phyloP scores from a whole-genome alignment of 2,888 invertebrate genomes.

The Heliconius charithonia region DNA sequence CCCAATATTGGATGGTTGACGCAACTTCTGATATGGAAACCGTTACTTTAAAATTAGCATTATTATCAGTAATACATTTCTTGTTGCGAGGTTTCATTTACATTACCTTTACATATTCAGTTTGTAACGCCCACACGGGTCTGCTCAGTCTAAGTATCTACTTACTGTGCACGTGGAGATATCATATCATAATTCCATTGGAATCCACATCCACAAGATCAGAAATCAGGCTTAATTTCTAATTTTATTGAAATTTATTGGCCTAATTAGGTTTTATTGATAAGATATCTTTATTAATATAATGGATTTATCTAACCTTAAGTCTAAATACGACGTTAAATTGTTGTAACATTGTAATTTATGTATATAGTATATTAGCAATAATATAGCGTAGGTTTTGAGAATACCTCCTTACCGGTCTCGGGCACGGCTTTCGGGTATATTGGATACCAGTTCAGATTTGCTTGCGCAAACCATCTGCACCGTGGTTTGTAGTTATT shows the following conservation, averaged over 20 bases:
- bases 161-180: background rate
- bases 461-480: constrained; percentile 12
- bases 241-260: constrained; percentile 19
- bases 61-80: constrained; percentile 39
- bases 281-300: constrained; percentile 4
- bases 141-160: background rate
- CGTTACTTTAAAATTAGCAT: constrained; percentile 44
- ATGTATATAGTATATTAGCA: background rate
- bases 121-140: background rate
- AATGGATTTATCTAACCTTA: constrained; percentile 5
- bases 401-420: background rate
- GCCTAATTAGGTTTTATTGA: constrained; percentile 8
- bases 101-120: constrained; percentile 16
- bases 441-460: background rate
- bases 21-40: constrained; percentile 40
- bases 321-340: background rate
- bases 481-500: constrained; percentile 3
- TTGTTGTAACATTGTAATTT: background rate
- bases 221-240: background rate
- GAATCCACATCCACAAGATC: background rate
- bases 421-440: background rate
- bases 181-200: background rate
- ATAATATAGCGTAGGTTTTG: background rate
- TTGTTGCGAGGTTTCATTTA: constrained; percentile 27
- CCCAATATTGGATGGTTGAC: constrained; percentile 37